Conservation (phyloP, 2,113 vertebrate genomes). For the Empidonax traillii region DNA sequence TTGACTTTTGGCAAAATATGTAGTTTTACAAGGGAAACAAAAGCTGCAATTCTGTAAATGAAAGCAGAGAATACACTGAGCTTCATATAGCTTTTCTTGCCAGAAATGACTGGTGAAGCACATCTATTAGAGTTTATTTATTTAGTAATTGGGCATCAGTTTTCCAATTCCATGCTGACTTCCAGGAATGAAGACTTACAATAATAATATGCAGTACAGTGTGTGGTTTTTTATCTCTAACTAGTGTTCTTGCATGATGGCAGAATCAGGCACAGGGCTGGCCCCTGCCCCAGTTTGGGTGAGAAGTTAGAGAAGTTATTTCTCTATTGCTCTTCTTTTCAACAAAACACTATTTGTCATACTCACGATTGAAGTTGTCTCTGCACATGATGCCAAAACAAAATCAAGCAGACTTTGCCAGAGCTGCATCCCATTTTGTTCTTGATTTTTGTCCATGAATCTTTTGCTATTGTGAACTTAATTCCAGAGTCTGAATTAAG, state of each 20-base stretch:
- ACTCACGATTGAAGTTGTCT: not conserved
- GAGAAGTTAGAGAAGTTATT: not conserved
- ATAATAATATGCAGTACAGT: not conserved
- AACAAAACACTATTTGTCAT: not conserved
- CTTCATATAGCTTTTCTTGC: slow-evolving; percentile 39
- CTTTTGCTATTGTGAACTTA: not conserved
- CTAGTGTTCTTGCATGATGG: not conserved
- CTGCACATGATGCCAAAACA: not conserved
- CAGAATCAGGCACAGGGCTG: not conserved
- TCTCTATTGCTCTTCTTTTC: not conserved
- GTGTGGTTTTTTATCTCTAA: not conserved
- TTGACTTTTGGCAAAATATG: slow-evolving; percentile 46
- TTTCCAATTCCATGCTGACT: slow-evolving; percentile 36
- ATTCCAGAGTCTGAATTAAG: not conserved
- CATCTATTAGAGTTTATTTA: slow-evolving; percentile 46
- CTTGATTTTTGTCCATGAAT: not conserved
- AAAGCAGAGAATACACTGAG: not conserved
- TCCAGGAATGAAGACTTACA: slow-evolving; percentile 3
- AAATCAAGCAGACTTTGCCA: not conserved
- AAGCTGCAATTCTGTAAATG: slow-evolving; percentile 41
- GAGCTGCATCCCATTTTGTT: not conserved
- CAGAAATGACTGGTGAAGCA: slow-evolving; percentile 31
- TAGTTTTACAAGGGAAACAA: slow-evolving; percentile 48
- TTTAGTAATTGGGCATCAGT: slow-evolving; percentile 10
- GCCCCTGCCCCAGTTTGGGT: not conserved